Evolutionary conservation across 1,140 invertebrate genomes (phyloP).

Genomic region (Leguminivora glycinivorella): DNA sequence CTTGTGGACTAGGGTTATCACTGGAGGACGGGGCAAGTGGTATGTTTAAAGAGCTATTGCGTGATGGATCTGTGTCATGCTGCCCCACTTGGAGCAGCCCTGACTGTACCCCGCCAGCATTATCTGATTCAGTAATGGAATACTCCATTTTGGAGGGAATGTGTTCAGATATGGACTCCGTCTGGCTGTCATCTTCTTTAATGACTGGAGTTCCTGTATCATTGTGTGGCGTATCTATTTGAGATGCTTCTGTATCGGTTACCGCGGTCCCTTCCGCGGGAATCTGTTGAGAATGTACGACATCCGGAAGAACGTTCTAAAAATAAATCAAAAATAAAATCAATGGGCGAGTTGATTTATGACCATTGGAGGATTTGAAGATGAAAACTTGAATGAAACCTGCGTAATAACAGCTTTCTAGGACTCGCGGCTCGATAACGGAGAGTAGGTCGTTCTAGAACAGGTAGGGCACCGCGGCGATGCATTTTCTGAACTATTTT

Average conservation of each 20-base stretch:
- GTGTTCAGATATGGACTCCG: constrained; percentile 69
- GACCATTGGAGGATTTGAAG: not conserved
- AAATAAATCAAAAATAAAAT: constrained; percentile 74
- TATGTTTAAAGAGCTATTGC: constrained; percentile 47
- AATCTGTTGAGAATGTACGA: constrained; percentile 74
- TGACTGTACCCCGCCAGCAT: constrained; percentile 37
- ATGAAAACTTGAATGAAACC: constrained; percentile 21
- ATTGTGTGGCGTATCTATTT: constrained; percentile 44
- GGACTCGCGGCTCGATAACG: not conserved
- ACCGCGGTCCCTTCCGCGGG: constrained; percentile 47
- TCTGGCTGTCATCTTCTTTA: constrained; percentile 49
- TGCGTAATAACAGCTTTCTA: constrained; percentile 6
- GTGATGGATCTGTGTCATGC: constrained; percentile 40
- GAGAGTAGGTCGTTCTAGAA: constrained; percentile 22
- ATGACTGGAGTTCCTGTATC: constrained; percentile 42
- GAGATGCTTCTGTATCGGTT: constrained; percentile 41
- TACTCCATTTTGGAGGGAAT: constrained; percentile 63
- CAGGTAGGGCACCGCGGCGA: constrained; percentile 34
- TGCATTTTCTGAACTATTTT: constrained; percentile 51
- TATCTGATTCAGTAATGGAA: constrained; percentile 55
- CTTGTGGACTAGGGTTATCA: constrained; percentile 48
- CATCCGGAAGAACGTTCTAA: constrained; percentile 77
- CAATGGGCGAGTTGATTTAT: constrained; percentile 27
- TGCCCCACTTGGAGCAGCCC: constrained; percentile 42
- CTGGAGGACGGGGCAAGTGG: constrained; percentile 45